Conservation (phyloP, 2,888 invertebrate species). For the Xestia ashworthii region DNA sequence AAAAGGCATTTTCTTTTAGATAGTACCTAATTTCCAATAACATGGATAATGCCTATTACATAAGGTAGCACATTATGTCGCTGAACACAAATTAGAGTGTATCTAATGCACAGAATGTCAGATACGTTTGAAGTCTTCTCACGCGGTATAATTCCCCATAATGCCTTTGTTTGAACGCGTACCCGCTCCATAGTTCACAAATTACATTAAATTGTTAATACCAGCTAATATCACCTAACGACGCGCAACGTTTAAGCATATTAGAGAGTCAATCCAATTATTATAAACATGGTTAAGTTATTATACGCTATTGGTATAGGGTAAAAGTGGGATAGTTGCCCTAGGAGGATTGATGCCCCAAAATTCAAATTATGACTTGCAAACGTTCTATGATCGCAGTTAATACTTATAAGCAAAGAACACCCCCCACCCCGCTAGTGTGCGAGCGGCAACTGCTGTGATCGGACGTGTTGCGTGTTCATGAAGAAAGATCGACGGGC, state of each 20-base stretch:
- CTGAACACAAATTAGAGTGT: conserved; percentile 9
- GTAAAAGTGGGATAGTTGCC: too few relatives aligned
- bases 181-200: conserved; percentile 52
- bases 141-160: conserved; percentile 37
- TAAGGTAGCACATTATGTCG: neutral
- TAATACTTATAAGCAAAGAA: conserved; percentile 1
- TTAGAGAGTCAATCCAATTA: conserved; percentile 54
- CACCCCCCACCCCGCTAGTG: conserved; percentile 13
- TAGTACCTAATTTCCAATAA: neutral
- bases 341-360: conserved; percentile 1
- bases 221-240: conserved; percentile 54
- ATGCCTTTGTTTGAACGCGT: conserved; percentile 49
- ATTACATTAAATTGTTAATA: conserved; percentile 61
- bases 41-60: neutral
- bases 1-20: neutral
- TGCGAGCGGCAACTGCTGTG: conserved; percentile 13
- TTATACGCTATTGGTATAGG: conserved; percentile 22
- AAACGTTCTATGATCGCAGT: conserved; percentile 10
- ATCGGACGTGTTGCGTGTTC: conserved; percentile 8
- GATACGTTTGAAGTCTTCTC: conserved; percentile 35
- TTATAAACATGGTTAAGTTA: conserved; percentile 30
- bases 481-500: conserved; percentile 8
- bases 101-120: conserved; percentile 7
- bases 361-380: conserved; percentile 6
- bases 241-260: conserved; percentile 50